These are phyloP conservation scores for Polydrusus tereticollis DNA, from an alignment of 2,888 invertebrate species.

Conservation along the genomic window DNA sequence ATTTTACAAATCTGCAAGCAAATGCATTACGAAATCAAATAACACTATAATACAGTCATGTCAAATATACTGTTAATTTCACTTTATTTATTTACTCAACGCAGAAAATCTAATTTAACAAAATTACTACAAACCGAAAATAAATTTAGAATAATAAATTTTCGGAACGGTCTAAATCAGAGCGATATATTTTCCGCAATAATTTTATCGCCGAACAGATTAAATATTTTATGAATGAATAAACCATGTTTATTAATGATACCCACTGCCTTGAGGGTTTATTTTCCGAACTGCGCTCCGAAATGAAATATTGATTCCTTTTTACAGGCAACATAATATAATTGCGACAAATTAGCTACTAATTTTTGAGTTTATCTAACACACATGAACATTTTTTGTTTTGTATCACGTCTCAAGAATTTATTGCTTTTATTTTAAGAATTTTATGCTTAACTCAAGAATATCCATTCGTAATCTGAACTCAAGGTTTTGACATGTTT, in stretches of 20 bases:
- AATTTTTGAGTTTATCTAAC: too few relatives aligned
- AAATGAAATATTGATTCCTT: conserved; percentile 2
- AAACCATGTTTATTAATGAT: conserved; percentile 13
- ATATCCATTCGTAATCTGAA: too few relatives aligned
- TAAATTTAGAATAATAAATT: conserved; percentile 26
- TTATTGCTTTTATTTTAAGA: not conserved
- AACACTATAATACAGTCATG: not conserved
- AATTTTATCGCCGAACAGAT: conserved; percentile 21
- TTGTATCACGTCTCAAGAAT: not conserved
- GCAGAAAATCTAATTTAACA: conserved; percentile 16
- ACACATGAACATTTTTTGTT: too few relatives aligned
- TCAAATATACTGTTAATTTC: not conserved
- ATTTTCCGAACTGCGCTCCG: not conserved
- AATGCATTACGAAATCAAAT: not conserved
- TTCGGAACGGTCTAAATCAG: not conserved
- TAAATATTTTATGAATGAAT: conserved; percentile 35
- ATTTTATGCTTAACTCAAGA: too few relatives aligned
- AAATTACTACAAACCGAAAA: conserved; percentile 16
- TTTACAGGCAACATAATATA: not conserved
- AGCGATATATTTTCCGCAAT: conserved; percentile 24
- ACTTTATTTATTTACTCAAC: conserved; percentile 18
- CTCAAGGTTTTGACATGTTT: too few relatives aligned
- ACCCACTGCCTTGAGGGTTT: not conserved
- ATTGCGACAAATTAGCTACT: too few relatives aligned
- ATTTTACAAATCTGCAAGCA: not conserved